Evolutionary conservation across 2,113 vertebrate species (phyloP), one percentile per base, ranked within the genome.

Genomic region (Strigops habroptila): DNA sequence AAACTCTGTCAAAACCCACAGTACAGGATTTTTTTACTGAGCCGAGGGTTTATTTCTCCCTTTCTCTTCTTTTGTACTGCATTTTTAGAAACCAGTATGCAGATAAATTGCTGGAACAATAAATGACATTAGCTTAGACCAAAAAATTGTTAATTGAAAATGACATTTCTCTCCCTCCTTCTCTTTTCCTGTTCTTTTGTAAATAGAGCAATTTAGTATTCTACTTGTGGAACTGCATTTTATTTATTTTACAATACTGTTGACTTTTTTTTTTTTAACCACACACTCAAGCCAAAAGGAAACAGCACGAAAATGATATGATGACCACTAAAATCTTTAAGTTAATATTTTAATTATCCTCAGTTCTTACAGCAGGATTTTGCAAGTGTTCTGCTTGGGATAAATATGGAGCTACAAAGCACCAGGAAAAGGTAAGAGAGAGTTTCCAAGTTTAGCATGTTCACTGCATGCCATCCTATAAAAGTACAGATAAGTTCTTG

Each of bases 1-100:
- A 97, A 96, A 91, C 82, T 86, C 65, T 88, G 87, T 92, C 85
- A 96, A 95, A 95, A 96, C 37, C 60, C 64, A 80, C 51, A 69
- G 68, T 25, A 28, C 6, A 85, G 67, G 23, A 43, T 23, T 89
- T 94, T 94, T 97, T 94, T 93, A 86, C 44, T 68, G 51, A 93
- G 74, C 28, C 48, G 69, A 63, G 33, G 37, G 14, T 78, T 88
- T 88, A 57, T 88, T 88, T 73, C 83, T 62, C 35, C 18, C 4
- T 86, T 31, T 88, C n/a, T 78, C 8, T 80, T 71, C 63, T 69
- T 87, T 85, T 80, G 27, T 73, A 62, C 6, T 59, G 28, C 53
- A 69, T 73, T 95, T 97, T 93, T 76, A 94, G 60, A 88, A 91
- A 83, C 41, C 22, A 41, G 52, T 51, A 48, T 82, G 51, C 60